Base-by-base conservation (phyloP, 2,113 vertebrate species). In the Bos javanicus region DNA sequence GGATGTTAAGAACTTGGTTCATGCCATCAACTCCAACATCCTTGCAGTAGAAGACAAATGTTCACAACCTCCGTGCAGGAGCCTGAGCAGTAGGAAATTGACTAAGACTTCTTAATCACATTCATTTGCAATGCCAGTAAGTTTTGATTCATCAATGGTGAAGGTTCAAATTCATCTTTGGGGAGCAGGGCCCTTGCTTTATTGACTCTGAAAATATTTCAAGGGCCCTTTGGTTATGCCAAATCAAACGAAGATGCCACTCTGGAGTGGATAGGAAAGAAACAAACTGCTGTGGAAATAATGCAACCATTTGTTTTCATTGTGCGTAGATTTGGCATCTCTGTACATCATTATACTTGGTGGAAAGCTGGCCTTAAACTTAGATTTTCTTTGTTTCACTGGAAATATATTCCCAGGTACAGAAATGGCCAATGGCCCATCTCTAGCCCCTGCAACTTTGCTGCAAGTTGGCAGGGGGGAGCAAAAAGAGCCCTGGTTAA, bases 341-440 rank as follows among this genome's bases (percentile, higher is more conserved):
- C 52, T 84, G 9, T 71, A 52, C 43, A 84, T 62, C 23, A 39
- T 46, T 90, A 46, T n/a, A 48, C 39, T 56, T 57, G 71, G 30
- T 88, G 50, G 62, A 57, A 94, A 91, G 19, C 52, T 76, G 23
- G 25, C 17, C 28, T 57, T 83, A 91, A 57, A 88, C 26, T 90
- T 86, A 48, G 59, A 52, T 91, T 93, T 93, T 60, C 60, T 54
- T 95, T 86, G 28, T 39, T 93, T 36, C 33, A 30, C 80, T 93
- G 30, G 78, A 81, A 81, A 81, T 52, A 50, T 52, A 16, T 84
- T 84, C 8, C 39, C 17, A 83, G 54, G 19, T 19, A 54, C 28
- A 52, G 21, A 95, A 54, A 28, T 62, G n/a, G 60, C 19, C 48
- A 64, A 48, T 81, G 50, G 2, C 60, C 26, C 16, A 8, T 85